Percentiles rank a stretch among this genome's conserved stretches.
These are phyloP conservation scores for Ceyx melanurus DNA, from an alignment of 2,113 vertebrate species.

Conservation along the genomic window DNA sequence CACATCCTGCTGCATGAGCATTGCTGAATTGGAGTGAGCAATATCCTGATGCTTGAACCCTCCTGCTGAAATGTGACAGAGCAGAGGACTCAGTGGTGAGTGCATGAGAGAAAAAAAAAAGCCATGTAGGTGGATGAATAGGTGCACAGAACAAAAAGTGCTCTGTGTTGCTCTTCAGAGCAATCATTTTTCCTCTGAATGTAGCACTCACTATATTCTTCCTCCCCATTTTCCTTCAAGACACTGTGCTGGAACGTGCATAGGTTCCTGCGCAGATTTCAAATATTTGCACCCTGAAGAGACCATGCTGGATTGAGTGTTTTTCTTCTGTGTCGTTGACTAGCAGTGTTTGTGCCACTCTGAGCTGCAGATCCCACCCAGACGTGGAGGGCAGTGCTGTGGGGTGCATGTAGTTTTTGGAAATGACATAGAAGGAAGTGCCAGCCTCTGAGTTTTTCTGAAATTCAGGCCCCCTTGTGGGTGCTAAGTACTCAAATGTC, in stretches of 20 bases:
- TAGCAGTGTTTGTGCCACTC: not conserved
- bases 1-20: not conserved
- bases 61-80: no score
- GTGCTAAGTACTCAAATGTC: not conserved
- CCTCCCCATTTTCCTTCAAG: not conserved
- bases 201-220: not conserved
- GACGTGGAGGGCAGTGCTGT: not conserved
- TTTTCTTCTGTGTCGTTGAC: not conserved
- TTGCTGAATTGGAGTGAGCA: not conserved
- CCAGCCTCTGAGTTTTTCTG: conserved; percentile 3
- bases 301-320: not conserved
- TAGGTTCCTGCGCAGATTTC: not conserved
- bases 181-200: conserved; percentile 21
- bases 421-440: not conserved
- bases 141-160: conserved; percentile 38
- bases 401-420: not conserved
- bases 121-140: conserved; percentile 14
- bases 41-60: not conserved
- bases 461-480: not conserved
- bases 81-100: not conserved
- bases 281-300: not conserved
- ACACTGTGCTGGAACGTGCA: not conserved
- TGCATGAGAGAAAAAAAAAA: not conserved
- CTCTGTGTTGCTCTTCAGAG: conserved; percentile 5
- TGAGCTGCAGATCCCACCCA: not conserved